phyloP scores from a whole-genome alignment of 2,888 invertebrate species.

The Callosobruchus maculatus region DNA sequence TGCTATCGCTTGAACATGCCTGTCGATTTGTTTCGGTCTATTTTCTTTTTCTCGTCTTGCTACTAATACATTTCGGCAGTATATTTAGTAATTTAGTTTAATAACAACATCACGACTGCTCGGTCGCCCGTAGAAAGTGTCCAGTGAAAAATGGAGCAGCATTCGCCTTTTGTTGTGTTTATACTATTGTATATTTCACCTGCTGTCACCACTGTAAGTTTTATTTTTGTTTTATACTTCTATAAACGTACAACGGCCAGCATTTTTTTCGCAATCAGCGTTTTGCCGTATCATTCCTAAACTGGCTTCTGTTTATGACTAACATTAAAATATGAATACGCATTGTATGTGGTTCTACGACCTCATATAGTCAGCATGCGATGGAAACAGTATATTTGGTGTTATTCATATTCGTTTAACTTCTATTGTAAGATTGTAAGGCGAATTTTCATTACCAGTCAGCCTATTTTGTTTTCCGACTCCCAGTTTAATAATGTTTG shows the following conservation, averaged over 20 bases:
- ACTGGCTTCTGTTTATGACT: no score
- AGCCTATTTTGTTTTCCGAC: no score
- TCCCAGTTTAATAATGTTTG: no score
- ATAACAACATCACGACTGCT: not conserved
- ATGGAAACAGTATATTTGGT: no score
- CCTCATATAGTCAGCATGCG: no score
- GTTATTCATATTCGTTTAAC: no score
- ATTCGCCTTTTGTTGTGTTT: not conserved
- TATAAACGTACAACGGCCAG: not conserved
- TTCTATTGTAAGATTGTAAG: no score
- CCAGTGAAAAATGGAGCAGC: not conserved
- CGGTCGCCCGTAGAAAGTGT: not conserved
- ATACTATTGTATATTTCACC: not conserved
- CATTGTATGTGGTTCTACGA: no score
- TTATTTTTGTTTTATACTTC: not conserved
- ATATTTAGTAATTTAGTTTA: not conserved
- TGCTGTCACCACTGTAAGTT: not conserved
- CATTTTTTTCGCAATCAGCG: not conserved
- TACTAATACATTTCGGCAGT: not conserved
- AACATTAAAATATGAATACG: no score
- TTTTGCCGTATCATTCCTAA: no score
- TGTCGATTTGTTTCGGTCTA: not conserved
- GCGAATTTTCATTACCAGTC: no score
- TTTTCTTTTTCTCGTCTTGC: not conserved
- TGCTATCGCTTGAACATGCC: not conserved